Percentiles rank a stretch among this genome's conserved stretches.
Evolutionary conservation across 2,797 vertebrate species (phyloP).

Genomic region (Mareca penelope): DNA sequence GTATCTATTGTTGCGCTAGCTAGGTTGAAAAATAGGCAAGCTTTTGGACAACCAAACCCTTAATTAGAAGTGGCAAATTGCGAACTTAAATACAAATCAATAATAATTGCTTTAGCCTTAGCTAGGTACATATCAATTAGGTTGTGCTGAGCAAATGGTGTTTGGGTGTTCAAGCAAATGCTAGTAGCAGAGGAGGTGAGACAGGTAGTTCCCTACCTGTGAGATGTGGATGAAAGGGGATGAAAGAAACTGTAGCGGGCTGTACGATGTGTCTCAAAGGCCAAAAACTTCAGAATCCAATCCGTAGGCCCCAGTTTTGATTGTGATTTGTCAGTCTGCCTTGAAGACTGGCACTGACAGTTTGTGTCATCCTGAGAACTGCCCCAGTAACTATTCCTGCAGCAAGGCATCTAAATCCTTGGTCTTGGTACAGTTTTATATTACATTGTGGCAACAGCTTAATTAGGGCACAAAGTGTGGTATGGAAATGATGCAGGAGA

Average conservation of each 20-base stretch:
- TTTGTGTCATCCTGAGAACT: background rate
- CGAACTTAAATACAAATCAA: background rate
- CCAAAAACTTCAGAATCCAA: fast-evolving
- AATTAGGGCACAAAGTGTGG: background rate
- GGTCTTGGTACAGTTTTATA: background rate
- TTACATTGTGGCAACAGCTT: background rate
- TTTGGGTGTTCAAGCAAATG: background rate
- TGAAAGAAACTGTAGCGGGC: background rate
- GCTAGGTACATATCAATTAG: background rate
- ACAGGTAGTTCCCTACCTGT: background rate
- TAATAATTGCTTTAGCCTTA: slow-evolving; percentile 11
- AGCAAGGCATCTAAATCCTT: background rate
- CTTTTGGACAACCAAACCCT: background rate
- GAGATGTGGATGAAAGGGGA: background rate
- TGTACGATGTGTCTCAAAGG: background rate
- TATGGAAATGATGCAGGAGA: background rate
- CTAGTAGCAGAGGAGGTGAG: background rate
- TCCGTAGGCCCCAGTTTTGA: background rate
- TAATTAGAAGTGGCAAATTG: background rate
- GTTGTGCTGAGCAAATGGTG: background rate
- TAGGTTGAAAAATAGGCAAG: background rate
- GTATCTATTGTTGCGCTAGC: background rate
- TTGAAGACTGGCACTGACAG: background rate
- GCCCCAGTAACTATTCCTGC: background rate
- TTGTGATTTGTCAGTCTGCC: background rate